phyloP scores from a whole-genome alignment of 2,797 vertebrate genomes.

The Anguilla pacifica region DNA sequence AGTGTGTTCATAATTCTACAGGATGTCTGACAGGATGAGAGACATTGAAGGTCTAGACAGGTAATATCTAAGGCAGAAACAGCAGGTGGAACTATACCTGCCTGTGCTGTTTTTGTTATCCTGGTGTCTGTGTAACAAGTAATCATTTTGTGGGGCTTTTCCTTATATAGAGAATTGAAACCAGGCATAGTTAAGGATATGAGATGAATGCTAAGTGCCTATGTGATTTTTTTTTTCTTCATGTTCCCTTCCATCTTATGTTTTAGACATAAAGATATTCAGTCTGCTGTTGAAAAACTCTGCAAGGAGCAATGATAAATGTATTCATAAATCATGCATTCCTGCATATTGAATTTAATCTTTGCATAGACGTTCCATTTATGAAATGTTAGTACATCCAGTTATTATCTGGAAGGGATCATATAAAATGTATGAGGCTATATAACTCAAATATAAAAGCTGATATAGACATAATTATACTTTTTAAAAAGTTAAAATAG shows the following conservation, averaged over 20 bases:
- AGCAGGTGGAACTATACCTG: background rate
- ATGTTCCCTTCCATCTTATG: slow-evolving; percentile 10
- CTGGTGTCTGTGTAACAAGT: background rate
- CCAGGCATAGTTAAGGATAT: background rate
- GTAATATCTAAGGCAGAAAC: background rate
- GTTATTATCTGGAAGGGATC: background rate
- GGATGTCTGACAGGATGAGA: background rate
- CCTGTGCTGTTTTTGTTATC: background rate
- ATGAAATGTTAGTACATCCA: background rate
- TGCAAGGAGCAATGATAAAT: slow-evolving; percentile 27
- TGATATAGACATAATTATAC: background rate
- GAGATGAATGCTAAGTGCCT: background rate
- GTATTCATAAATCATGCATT: slow-evolving; percentile 38
- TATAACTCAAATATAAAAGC: background rate
- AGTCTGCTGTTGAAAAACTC: background rate
- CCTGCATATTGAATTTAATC: slow-evolving; percentile 20
- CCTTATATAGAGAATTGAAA: background rate
- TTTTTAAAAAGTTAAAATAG: background rate
- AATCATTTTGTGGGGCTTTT: background rate
- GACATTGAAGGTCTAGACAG: background rate
- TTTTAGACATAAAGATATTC: slow-evolving; percentile 8
- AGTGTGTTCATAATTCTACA: background rate
- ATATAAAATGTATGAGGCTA: background rate
- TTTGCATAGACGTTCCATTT: background rate
- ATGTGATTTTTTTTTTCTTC: background rate